A percentile compares a stretch with the other conserved stretches of the same genome.
Conservation (phyloP, 2,888 invertebrate genomes). For the Ochropacha duplaris region DNA sequence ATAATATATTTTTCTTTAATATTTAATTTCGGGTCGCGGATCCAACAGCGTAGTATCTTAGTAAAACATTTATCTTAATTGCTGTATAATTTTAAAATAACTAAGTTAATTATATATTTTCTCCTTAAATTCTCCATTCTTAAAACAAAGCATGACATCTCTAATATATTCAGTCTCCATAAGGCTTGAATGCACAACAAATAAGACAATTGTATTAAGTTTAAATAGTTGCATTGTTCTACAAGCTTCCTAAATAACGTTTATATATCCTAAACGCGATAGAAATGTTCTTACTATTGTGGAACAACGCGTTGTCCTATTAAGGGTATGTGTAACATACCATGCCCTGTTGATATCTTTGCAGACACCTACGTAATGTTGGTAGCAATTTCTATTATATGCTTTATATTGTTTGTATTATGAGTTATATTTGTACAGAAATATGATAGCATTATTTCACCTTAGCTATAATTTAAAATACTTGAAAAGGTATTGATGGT, state of each 20-base stretch:
- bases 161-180: not conserved
- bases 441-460: too few relatives aligned
- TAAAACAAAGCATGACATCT: not conserved
- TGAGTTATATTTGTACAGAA: not conserved
- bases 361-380: not conserved
- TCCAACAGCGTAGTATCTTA: too few relatives aligned
- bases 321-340: slow-evolving; percentile 26
- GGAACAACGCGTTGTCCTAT: slow-evolving; percentile 24
- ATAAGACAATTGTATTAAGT: slow-evolving; percentile 5
- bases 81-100: too few relatives aligned
- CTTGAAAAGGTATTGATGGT: too few relatives aligned
- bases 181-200: not conserved
- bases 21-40: too few relatives aligned
- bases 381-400: not conserved
- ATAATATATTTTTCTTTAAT: too few relatives aligned
- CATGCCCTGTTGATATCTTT: not conserved
- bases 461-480: too few relatives aligned
- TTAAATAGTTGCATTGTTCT: slow-evolving; percentile 24
- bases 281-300: slow-evolving; percentile 30
- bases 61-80: too few relatives aligned
- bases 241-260: slow-evolving; percentile 21
- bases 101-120: not conserved
- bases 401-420: not conserved
- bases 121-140: not conserved
- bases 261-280: slow-evolving; percentile 24